Evolutionary conservation across 2,113 vertebrate species (phyloP).

Genomic region (Strix aluco): DNA sequence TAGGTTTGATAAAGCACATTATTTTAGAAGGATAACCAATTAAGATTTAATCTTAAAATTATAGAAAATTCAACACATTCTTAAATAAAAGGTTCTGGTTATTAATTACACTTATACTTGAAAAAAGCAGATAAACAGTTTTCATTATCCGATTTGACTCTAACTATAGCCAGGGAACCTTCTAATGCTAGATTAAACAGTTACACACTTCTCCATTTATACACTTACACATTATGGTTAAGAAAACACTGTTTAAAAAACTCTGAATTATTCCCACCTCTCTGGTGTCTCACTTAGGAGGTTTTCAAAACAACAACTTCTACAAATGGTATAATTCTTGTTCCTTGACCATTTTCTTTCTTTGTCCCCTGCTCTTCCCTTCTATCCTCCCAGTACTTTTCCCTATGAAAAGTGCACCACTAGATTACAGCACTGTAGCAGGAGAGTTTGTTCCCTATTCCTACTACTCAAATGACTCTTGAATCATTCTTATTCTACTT

Average conservation of each 20-base stretch:
- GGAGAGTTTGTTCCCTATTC: not conserved
- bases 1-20: not conserved
- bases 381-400: not conserved
- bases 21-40: constrained; percentile 36
- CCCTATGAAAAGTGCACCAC: not conserved
- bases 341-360: not conserved
- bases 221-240: not conserved
- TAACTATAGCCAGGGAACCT: not conserved
- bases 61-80: not conserved
- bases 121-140: constrained; percentile 35
- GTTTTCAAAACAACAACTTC: not conserved
- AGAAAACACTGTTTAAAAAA: not conserved
- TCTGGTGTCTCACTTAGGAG: not conserved
- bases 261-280: not conserved
- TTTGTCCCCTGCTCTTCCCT: not conserved
- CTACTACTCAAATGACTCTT: not conserved
- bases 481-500: not conserved
- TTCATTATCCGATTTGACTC: not conserved
- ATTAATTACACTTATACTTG: constrained; percentile 25
- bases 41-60: constrained; percentile 58
- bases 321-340: not conserved
- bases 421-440: not conserved
- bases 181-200: not conserved
- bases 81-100: constrained; percentile 40
- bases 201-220: not conserved